Evolutionary conservation across 2,113 vertebrate species (phyloP).

Genomic region (Upupa epops): DNA sequence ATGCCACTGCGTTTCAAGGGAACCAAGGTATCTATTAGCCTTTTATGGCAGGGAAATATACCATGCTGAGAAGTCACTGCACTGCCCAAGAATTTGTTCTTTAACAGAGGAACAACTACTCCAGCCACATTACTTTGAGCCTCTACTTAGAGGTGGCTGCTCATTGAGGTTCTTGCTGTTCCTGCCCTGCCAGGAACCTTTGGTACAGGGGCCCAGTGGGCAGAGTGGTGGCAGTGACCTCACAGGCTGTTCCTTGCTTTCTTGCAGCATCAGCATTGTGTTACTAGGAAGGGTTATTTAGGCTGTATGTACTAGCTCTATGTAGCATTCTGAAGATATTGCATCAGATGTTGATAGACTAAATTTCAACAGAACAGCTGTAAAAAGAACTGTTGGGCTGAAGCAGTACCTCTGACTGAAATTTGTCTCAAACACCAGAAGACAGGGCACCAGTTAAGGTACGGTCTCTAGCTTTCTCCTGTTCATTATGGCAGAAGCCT

Average conservation of each 20-base stretch:
- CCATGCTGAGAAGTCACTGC: background rate
- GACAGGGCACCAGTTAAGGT: background rate
- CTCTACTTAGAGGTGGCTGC: background rate
- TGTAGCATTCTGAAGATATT: background rate
- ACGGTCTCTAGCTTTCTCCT: background rate
- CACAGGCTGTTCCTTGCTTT: background rate
- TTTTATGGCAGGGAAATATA: background rate
- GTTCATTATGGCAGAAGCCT: background rate
- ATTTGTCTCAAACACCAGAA: conserved; percentile 48
- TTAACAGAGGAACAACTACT: background rate
- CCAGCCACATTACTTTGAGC: background rate
- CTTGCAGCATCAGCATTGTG: background rate
- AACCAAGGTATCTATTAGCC: background rate
- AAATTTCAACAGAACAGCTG: background rate
- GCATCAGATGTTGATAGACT: background rate
- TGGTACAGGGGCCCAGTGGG: fast-evolving
- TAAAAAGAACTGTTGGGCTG: background rate
- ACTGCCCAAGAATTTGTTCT: background rate
- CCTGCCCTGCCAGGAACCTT: background rate
- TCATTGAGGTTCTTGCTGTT: fast-evolving
- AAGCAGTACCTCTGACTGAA: conserved; percentile 39
- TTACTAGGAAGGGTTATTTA: no score
- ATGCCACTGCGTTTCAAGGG: background rate
- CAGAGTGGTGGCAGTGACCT: background rate
- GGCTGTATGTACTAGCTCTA: no score